phyloP scores from a whole-genome alignment of 1,140 invertebrate species.

The Episyrphus balteatus region DNA sequence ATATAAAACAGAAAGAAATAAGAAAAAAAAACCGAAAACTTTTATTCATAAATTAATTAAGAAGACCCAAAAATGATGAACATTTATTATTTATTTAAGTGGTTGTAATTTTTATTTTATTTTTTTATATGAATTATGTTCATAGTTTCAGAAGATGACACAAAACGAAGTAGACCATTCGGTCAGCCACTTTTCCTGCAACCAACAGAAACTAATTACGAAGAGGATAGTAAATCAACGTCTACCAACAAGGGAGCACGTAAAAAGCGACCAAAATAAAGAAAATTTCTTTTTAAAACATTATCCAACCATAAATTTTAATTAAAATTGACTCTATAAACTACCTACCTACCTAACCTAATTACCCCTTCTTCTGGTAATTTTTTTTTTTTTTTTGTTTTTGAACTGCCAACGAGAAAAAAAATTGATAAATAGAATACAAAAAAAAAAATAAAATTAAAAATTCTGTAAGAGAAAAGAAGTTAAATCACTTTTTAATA shows the following conservation, averaged over 20 bases:
- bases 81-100: background rate
- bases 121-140: background rate
- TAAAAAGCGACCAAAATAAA: conserved; percentile 11
- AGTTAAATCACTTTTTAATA: too few species aligned
- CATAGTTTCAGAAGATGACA: conserved; percentile 40
- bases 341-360: background rate
- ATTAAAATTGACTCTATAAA: background rate
- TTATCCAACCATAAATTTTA: conserved; percentile 1
- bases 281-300: background rate
- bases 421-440: too few species aligned
- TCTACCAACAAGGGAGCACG: conserved; percentile 11
- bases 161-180: conserved; percentile 57
- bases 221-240: background rate
- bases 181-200: conserved; percentile 59
- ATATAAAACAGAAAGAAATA: too few species aligned
- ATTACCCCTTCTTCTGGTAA: too few species aligned
- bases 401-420: too few species aligned
- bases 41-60: too few species aligned
- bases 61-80: too few species aligned
- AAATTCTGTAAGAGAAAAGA: too few species aligned
- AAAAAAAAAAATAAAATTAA: too few species aligned
- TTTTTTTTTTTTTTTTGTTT: too few species aligned
- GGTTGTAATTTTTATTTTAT: background rate
- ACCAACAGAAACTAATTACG: background rate
- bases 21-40: too few species aligned